phyloP scores from a whole-genome alignment of 2,888 invertebrate species.

The Geotrupes spiniger region DNA sequence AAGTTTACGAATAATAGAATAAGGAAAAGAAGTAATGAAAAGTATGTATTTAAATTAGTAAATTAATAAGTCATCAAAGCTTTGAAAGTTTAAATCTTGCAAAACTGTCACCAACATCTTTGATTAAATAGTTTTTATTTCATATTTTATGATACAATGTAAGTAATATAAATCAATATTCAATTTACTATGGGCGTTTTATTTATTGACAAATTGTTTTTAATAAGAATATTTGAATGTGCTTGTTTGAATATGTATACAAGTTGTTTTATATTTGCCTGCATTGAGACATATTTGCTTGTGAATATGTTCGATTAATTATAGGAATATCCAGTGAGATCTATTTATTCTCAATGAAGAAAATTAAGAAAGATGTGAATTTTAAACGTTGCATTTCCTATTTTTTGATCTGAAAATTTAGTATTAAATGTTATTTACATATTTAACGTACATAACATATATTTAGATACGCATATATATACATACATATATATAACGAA shows the following conservation, averaged over 20 bases:
- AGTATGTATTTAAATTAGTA: too few species aligned
- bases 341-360: slow-evolving; percentile 11
- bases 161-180: slow-evolving; percentile 7
- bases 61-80: too few species aligned
- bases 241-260: background rate
- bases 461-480: slow-evolving; percentile 7
- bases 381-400: slow-evolving; percentile 4
- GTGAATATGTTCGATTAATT: slow-evolving; percentile 6
- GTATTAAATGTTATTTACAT: too few species aligned
- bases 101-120: too few species aligned
- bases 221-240: background rate
- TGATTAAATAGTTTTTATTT: slow-evolving; percentile 16
- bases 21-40: too few species aligned
- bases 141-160: slow-evolving; percentile 11
- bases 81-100: too few species aligned
- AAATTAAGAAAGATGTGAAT: slow-evolving; percentile 4
- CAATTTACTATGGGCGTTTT: background rate
- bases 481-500: slow-evolving; percentile 11
- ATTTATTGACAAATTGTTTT: background rate
- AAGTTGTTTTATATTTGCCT: too few species aligned
- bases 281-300: background rate
- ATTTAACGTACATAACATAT: slow-evolving; percentile 3
- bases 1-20: too few species aligned
- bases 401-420: too few species aligned
- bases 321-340: slow-evolving; percentile 1